Conservation (phyloP, 2,888 invertebrate genomes). For the Eupithecia exiguata region DNA sequence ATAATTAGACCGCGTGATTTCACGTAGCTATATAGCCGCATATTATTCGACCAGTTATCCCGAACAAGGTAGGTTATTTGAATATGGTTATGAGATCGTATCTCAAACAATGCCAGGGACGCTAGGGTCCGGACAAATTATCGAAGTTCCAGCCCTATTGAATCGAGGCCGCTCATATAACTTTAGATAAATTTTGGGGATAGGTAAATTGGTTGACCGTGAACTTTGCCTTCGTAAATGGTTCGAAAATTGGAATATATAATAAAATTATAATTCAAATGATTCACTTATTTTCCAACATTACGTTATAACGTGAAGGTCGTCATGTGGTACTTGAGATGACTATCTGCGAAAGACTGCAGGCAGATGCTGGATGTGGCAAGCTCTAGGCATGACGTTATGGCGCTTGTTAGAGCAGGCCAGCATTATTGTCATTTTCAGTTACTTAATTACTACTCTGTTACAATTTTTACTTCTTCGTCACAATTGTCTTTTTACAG, state of each 20-base stretch:
- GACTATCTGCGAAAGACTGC: too few relatives aligned
- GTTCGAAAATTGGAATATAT: background rate
- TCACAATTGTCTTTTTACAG: too few relatives aligned
- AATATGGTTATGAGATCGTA: constrained; percentile 20
- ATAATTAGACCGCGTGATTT: background rate
- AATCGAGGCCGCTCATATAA: constrained; percentile 7
- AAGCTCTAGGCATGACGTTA: too few relatives aligned
- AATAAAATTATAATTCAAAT: background rate
- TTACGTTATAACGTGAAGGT: too few relatives aligned
- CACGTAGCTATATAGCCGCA: background rate
- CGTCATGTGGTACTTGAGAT: too few relatives aligned
- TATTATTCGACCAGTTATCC: background rate
- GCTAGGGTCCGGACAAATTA: constrained; percentile 11
- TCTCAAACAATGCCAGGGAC: constrained; percentile 17
- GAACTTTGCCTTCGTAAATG: background rate
- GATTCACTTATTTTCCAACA: background rate
- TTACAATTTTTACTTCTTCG: too few relatives aligned
- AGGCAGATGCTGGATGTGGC: too few relatives aligned
- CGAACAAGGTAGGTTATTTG: constrained; percentile 11
- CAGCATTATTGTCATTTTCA: too few relatives aligned
- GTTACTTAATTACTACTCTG: too few relatives aligned
- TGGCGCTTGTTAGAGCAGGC: too few relatives aligned
- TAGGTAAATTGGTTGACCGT: background rate
- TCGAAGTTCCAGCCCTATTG: constrained; percentile 21
- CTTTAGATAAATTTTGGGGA: background rate